These are phyloP conservation scores for Malacoctenus gilli DNA, from an alignment of 2,797 vertebrate species.

Conservation along the genomic window DNA sequence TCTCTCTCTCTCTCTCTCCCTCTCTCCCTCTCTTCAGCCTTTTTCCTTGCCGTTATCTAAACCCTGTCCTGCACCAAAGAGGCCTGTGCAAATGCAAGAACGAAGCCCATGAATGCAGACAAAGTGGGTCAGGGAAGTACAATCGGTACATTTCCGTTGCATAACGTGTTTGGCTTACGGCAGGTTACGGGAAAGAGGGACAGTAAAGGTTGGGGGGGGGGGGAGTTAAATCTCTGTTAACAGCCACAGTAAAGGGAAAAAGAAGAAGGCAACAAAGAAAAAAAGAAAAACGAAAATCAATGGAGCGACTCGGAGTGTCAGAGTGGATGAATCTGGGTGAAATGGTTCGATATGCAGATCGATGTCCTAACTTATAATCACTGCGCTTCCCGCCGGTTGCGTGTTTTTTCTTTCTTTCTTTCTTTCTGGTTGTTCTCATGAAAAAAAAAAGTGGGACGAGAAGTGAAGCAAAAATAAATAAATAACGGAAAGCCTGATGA, in stretches of 20 bases:
- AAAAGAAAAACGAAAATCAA: constrained; percentile 60
- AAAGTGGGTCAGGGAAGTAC: constrained; percentile 61
- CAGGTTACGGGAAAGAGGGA: constrained; percentile 10
- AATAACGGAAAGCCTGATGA: background rate
- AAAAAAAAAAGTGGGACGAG: constrained; percentile 3
- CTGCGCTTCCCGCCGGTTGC: constrained; percentile 58
- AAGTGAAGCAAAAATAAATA: too few relatives aligned
- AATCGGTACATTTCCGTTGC: constrained; percentile 50
- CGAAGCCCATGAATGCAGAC: constrained; percentile 33
- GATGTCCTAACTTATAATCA: constrained; percentile 70
- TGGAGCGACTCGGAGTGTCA: constrained; percentile 66
- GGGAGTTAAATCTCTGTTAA: constrained; percentile 57
- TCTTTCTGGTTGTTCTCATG: too few relatives aligned
- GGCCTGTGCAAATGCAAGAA: constrained; percentile 34
- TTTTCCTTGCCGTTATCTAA: constrained; percentile 18
- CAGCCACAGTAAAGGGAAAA: constrained; percentile 46
- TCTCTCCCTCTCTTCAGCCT: background rate
- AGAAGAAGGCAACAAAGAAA: too few relatives aligned
- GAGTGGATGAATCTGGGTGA: constrained; percentile 56
- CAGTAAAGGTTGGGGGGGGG: constrained; percentile 23
- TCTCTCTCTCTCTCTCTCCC: constrained; percentile 9
- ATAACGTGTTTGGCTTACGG: constrained; percentile 48
- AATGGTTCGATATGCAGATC: constrained; percentile 69
- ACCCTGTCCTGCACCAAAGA: constrained; percentile 19
- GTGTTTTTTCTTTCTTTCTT: constrained; percentile 59